Base-by-base conservation (phyloP, 2,113 vertebrate genomes). In the Miniopterus natalensis region DNA sequence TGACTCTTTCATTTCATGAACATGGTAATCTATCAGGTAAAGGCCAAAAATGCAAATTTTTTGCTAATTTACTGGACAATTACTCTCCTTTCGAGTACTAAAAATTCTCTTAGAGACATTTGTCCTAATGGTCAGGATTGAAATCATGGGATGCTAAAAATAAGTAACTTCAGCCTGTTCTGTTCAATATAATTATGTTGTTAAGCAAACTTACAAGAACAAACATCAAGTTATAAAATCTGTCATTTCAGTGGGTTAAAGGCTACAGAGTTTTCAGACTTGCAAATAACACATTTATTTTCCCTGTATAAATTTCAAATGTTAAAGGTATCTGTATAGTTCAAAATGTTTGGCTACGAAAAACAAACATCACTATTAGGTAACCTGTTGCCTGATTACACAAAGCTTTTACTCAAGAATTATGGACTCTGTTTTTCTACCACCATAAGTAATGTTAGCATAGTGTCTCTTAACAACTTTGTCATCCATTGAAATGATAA, bases 301-400 rank as follows among this genome's bases (percentile, higher is more conserved):
- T 81, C 14, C 17, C 21, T 86, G 23, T 73, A 47, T 89, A 77
- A 85, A 70, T 57, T 80, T 92, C 53, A 86, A 86, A 83, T 57
- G 49, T 85, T 84, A 68, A 95, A 84, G 5, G 3, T 61, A 86
- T 87, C 77, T 53, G 21, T 78, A 23, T 20, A 90, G 29, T 61
- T 90, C 42, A 90, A 88, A 92, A n/a, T 92, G 29, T 55, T 95
- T 61, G 74, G 5, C 79, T 90, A 49, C 59, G 70, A 90, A 94
- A 90, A 73, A n/a, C 17, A 80, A 84, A 61, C 3, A 71, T 47
- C 21, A 63, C 31, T 63, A 27, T 74, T 74, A 94, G 12, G 8
- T 90, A 78, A 74, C 73, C 40, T 42, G 4, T 53, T 90, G 2
- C 71, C 53, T 89, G 47, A 59, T 86, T 88, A 84, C 27, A 68